Evolutionary conservation across 2,888 invertebrate species (phyloP).

Genomic region (Volucella bombylans): DNA sequence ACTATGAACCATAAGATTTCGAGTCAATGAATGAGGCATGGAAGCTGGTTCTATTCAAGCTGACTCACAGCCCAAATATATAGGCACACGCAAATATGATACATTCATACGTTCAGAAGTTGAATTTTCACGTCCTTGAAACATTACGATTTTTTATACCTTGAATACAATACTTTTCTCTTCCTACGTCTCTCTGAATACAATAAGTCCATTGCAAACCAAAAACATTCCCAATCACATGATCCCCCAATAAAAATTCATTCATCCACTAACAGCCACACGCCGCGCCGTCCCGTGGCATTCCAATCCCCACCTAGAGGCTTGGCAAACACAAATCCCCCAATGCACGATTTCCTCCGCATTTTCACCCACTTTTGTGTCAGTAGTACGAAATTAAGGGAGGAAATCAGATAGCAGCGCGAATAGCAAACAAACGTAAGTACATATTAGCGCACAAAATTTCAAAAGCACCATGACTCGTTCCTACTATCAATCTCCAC

Average conservation of each 20-base stretch:
- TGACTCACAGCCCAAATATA: too few relatives aligned
- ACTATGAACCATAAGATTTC: too few relatives aligned
- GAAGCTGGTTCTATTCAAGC: too few relatives aligned
- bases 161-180: background rate
- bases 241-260: constrained; percentile 31
- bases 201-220: constrained; percentile 16
- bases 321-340: constrained; percentile 27
- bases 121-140: background rate
- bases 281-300: background rate
- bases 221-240: constrained; percentile 3
- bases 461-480: background rate
- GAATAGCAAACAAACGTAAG: background rate
- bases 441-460: constrained; percentile 41
- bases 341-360: background rate
- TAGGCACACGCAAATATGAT: too few relatives aligned
- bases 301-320: background rate
- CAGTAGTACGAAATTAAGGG: background rate
- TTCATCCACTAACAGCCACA: constrained; percentile 11
- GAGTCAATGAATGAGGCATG: too few relatives aligned
- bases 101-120: too few relatives aligned
- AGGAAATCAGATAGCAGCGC: constrained; percentile 22
- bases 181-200: background rate
- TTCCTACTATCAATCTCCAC: constrained; percentile 6
- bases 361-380: background rate
- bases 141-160: background rate